A percentile compares a stretch with the other conserved stretches of the same genome.
Evolutionary conservation across 2,888 invertebrate genomes (phyloP).

Genomic region (Mythimna pallens): DNA sequence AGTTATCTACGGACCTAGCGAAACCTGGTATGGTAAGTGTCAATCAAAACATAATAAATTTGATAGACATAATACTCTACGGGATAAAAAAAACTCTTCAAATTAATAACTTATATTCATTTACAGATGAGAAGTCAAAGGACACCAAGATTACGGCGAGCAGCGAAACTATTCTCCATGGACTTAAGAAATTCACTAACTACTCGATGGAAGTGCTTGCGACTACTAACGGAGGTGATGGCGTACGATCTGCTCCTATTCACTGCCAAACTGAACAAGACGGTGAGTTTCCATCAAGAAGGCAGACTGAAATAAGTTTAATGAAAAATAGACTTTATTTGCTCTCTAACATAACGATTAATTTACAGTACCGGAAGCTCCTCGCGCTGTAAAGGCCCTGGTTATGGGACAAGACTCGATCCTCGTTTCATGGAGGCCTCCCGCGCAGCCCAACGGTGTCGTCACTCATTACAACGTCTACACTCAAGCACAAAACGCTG

Average conservation of each 20-base stretch:
- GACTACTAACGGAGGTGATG: constrained; percentile 98
- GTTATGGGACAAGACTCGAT: constrained; percentile 98
- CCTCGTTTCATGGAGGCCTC: constrained; percentile 98
- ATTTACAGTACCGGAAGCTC: constrained; percentile 96
- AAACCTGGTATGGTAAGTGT: constrained; percentile 97
- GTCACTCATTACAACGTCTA: constrained; percentile 98
- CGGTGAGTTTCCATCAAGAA: constrained; percentile 89
- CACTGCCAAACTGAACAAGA: constrained; percentile 99
- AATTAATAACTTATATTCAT: not conserved
- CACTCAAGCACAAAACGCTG: constrained; percentile 93
- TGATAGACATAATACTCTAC: not conserved
- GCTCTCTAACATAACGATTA: not conserved
- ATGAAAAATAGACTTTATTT: not conserved
- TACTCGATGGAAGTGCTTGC: constrained; percentile 99
- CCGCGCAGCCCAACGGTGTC: constrained; percentile 97
- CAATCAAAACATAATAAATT: not conserved
- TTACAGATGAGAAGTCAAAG: constrained; percentile 96
- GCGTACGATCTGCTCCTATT: constrained; percentile 96
- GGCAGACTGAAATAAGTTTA: not conserved
- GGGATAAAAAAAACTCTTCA: not conserved
- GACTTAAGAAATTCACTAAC: constrained; percentile 98
- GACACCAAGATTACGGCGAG: constrained; percentile 98
- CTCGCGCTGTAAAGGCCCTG: constrained; percentile 97
- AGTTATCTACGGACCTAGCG: constrained; percentile 97
- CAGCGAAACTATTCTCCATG: constrained; percentile 97